These are phyloP conservation scores for Orius insidiosus DNA, from an alignment of 1,140 invertebrate species.

Conservation along the genomic window DNA sequence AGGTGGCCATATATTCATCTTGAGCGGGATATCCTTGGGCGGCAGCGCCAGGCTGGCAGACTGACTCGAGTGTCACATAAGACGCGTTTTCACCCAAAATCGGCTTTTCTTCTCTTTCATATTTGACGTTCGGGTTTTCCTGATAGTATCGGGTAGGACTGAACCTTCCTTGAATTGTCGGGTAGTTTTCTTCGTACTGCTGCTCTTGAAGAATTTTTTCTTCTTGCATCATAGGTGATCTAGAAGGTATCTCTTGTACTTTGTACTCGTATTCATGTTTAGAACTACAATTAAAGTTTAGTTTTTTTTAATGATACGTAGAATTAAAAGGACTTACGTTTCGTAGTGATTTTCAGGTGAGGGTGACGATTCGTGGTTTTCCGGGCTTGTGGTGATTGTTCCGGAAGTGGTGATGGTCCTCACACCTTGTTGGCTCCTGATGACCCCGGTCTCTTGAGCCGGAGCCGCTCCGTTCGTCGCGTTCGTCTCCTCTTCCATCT, in stretches of 20 bases:
- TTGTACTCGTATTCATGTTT: too few relatives aligned
- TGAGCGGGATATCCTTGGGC: constrained; percentile 4
- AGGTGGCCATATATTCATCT: constrained; percentile 1
- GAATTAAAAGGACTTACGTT: constrained; percentile 8
- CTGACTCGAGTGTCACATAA: constrained; percentile 16
- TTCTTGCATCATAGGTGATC: background rate
- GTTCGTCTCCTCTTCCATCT: background rate
- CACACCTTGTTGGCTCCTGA: constrained; percentile 16
- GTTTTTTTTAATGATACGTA: background rate
- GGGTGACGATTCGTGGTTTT: constrained; percentile 9
- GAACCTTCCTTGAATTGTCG: background rate
- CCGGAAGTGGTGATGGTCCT: constrained; percentile 20
- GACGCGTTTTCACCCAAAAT: constrained; percentile 4
- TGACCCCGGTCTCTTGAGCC: constrained; percentile 15
- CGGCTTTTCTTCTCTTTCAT: constrained; percentile 15
- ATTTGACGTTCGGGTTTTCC: constrained; percentile 10
- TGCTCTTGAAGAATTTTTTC: background rate
- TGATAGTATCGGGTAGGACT: constrained; percentile 5
- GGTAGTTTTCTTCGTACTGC: background rate
- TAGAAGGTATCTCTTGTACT: too few relatives aligned
- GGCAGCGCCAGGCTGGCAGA: background rate
- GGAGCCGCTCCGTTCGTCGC: background rate
- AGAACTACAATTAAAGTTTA: background rate
- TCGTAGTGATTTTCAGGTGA: constrained; percentile 7
- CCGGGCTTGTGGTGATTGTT: constrained; percentile 18